Evolutionary conservation across 2,113 vertebrate genomes (phyloP).

Genomic region (Lucifuga dentata): DNA sequence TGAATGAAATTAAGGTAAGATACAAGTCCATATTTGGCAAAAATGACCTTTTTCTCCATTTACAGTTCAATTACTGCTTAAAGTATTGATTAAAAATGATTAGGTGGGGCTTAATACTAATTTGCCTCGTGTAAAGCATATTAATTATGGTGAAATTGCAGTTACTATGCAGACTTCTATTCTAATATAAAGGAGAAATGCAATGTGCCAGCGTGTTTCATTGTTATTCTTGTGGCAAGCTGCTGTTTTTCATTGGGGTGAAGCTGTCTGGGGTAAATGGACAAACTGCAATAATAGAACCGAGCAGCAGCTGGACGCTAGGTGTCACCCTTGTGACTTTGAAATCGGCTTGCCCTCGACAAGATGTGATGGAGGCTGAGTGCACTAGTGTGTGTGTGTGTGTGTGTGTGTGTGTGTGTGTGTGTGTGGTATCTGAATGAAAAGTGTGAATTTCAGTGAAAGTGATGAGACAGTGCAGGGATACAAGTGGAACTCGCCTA

Average conservation of each 20-base stretch:
- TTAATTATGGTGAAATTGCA: constrained; percentile 62
- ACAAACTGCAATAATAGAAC: constrained; percentile 27
- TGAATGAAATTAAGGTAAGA: constrained; percentile 9
- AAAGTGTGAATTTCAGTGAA: constrained; percentile 44
- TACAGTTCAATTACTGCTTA: constrained; percentile 46
- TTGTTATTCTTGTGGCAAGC: constrained; percentile 51
- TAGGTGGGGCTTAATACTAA: constrained; percentile 56
- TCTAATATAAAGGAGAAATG: constrained; percentile 53
- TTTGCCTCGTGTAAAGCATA: constrained; percentile 42
- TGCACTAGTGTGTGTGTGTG: constrained; percentile 18
- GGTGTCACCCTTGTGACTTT: constrained; percentile 88
- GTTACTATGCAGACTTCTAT: constrained; percentile 21
- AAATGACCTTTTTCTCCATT: constrained; percentile 27
- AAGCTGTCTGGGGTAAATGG: constrained; percentile 34
- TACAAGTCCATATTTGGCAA: constrained; percentile 10
- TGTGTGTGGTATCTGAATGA: constrained; percentile 20
- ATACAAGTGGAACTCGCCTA: constrained; percentile 19
- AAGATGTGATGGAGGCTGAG: constrained; percentile 54
- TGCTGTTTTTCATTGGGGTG: constrained; percentile 40
- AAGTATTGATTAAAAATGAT: constrained; percentile 63
- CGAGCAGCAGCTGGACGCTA: constrained; percentile 74
- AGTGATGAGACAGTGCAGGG: constrained; percentile 40
- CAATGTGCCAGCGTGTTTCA: constrained; percentile 45
- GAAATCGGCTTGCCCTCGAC: constrained; percentile 61
- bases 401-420: constrained; percentile 10